Evolutionary conservation across 2,113 vertebrate genomes (phyloP), one percentile per base, ranked within the genome.

Genomic region (Sapajus apella): DNA sequence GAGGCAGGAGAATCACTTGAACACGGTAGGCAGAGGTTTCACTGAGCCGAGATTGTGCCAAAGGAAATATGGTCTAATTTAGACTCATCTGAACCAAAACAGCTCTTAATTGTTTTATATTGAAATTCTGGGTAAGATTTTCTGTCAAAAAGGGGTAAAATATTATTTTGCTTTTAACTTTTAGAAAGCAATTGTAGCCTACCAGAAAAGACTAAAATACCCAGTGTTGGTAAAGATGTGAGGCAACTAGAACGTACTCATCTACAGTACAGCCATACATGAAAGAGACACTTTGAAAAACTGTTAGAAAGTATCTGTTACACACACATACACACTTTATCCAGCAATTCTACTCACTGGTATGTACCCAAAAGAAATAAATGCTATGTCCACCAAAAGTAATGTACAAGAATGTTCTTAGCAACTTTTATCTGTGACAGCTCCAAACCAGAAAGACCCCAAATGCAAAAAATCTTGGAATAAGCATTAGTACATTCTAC

Each of bases 101-200:
- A 79, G 45, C 43, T 93, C 64, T 72, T 50, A 72, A 35, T 21
- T 75, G 58, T 56, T 90, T 91, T 87, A 68, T 35, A 40, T 3
- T 94, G 76, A 47, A 94, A 96, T 73, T 91, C 21, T 94, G 64
- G 47, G 32, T 47, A 93, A 72, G 64, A 64, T 3, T 73, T 52
- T 90, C 20, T 73, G 86, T 81, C 45, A 75, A 73, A 91, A 87
- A 81, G 11, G 45, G 45, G 8, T 37, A 84, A 72, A 72, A 56
- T 83, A 70, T 35, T 87, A 50, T 61, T 85, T 73, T 87, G 80
- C 66, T 87, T 76, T 47, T 52, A 92, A 81, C 64, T 95, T 87
- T 81, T 50, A 87, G 77, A 95, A 89, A 40, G 40, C 73, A 84
- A 6, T 35, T 89, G 21, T 8, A 55, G 21, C 52, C 16, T 58